phyloP scores from a whole-genome alignment of 2,797 vertebrate species.

The Clangula hyemalis region DNA sequence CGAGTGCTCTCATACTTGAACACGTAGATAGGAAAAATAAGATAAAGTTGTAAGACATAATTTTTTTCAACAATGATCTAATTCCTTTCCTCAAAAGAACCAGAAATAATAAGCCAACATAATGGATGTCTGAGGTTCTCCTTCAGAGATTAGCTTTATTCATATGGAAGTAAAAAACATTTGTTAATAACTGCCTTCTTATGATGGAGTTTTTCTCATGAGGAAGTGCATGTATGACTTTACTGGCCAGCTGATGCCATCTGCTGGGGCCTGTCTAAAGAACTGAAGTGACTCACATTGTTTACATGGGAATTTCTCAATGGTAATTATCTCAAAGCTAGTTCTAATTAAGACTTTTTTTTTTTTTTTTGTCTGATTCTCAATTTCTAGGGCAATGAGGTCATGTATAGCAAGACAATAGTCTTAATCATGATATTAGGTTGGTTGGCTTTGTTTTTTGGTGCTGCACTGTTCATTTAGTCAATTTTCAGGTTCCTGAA shows the following conservation, averaged over 20 bases:
- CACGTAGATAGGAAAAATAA: background rate
- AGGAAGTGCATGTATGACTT: background rate
- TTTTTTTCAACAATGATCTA: background rate
- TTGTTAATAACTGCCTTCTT: background rate
- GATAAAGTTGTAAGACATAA: background rate
- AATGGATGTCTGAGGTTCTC: background rate
- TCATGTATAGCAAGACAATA: background rate
- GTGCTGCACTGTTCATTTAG: background rate
- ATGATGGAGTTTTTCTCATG: background rate
- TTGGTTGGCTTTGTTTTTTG: accelerated
- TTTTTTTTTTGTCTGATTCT: background rate
- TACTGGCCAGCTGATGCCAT: slow-evolving; percentile 50
- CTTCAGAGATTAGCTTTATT: background rate
- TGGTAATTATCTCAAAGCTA: background rate
- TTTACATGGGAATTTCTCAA: background rate
- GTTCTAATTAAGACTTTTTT: background rate
- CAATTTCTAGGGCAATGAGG: background rate
- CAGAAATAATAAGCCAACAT: background rate
- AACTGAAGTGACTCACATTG: background rate
- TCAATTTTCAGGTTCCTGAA: background rate
- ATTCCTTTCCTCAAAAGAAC: background rate
- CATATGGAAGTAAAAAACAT: background rate
- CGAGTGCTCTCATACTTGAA: background rate
- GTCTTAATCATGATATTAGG: background rate
- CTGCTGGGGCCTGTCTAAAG: slow-evolving; percentile 42